These are phyloP conservation scores for Xenops minutus DNA, from an alignment of 2,797 vertebrate species.

Conservation along the genomic window DNA sequence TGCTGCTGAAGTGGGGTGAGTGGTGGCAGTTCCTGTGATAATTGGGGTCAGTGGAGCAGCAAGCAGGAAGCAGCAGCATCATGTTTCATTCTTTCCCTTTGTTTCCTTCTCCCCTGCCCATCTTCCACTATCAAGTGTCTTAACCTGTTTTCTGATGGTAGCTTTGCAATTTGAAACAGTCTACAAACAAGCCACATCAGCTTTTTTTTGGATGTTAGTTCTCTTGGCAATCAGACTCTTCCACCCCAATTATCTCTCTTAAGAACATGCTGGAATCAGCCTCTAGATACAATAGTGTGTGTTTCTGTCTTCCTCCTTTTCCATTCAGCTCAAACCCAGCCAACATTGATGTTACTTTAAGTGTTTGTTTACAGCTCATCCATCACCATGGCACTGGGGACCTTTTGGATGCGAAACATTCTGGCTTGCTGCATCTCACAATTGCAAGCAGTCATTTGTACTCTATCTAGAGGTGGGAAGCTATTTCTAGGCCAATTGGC, in stretches of 20 bases:
- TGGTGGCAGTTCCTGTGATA: background rate
- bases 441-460: background rate
- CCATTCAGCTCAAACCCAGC: background rate
- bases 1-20: background rate
- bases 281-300: background rate
- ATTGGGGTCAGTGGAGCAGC: background rate
- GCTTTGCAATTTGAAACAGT: background rate
- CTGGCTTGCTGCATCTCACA: background rate
- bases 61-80: background rate
- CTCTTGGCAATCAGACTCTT: background rate
- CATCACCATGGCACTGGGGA: background rate
- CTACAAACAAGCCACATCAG: background rate
- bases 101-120: background rate
- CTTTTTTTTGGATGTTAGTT: background rate
- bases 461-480: background rate
- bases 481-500: background rate
- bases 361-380: background rate
- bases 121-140: background rate
- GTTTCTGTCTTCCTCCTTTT: background rate
- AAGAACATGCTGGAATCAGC: background rate
- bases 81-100: background rate
- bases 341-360: background rate
- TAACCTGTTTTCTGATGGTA: background rate
- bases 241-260: background rate
- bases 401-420: background rate